Conservation (phyloP, 2,888 invertebrate genomes). For the Acleris literana region DNA sequence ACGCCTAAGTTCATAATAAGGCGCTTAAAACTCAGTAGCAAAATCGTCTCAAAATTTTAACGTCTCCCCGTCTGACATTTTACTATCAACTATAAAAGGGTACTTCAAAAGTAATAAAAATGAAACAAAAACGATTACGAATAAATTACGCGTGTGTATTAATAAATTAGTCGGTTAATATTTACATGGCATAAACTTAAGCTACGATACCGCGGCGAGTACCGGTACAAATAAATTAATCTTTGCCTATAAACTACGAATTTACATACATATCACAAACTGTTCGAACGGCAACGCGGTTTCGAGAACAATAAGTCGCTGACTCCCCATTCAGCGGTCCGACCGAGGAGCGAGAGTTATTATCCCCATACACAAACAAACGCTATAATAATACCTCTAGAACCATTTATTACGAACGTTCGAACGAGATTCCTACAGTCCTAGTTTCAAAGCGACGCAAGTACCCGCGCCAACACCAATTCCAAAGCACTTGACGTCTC, state of each 20-base stretch:
- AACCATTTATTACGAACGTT: slow-evolving; percentile 48
- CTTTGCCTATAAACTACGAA: slow-evolving; percentile 24
- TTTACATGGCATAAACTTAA: slow-evolving; percentile 61
- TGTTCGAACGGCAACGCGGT: slow-evolving; percentile 42
- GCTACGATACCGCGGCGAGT: slow-evolving; percentile 48
- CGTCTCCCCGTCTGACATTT: slow-evolving; percentile 12
- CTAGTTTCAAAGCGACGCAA: slow-evolving; percentile 51
- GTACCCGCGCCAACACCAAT: slow-evolving; percentile 54
- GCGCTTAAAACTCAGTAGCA: slow-evolving; percentile 7
- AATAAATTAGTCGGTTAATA: slow-evolving; percentile 56
- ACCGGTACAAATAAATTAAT: slow-evolving; percentile 34
- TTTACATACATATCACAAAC: slow-evolving; percentile 54
- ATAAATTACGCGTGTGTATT: slow-evolving; percentile 72
- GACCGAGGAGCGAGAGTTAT: slow-evolving; percentile 74
- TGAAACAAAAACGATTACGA: slow-evolving; percentile 57
- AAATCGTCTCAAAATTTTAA: slow-evolving; percentile 17
- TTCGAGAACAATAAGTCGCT: slow-evolving; percentile 76
- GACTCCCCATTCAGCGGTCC: slow-evolving; percentile 56
- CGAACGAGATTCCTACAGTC: slow-evolving; percentile 36
- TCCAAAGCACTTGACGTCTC: slow-evolving; percentile 49
- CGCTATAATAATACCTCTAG: slow-evolving; percentile 27
- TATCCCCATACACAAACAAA: slow-evolving; percentile 59
- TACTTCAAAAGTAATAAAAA: slow-evolving; percentile 47
- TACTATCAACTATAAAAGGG: slow-evolving; percentile 44
- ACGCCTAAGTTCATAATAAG: slow-evolving; percentile 6